Evolutionary conservation across 2,888 invertebrate species (phyloP).

Genomic region (Catocala sponsa): DNA sequence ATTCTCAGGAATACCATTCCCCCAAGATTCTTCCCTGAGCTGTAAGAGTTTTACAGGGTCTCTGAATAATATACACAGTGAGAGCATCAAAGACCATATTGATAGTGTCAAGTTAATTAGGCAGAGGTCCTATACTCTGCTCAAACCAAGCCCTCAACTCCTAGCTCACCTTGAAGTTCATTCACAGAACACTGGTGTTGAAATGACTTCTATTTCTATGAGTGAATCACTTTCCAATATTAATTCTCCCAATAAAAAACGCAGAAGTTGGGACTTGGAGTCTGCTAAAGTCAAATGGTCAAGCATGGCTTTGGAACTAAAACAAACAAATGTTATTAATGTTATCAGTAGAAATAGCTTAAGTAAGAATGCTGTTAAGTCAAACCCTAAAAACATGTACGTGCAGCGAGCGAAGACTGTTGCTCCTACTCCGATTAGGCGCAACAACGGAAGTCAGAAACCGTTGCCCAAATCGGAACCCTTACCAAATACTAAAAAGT

Average conservation of each 20-base stretch:
- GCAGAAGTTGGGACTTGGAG: conserved; percentile 83
- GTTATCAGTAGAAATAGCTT: not conserved
- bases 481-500: conserved; percentile 53
- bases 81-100: conserved; percentile 63
- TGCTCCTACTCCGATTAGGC: conserved; percentile 53
- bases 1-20: conserved; percentile 53
- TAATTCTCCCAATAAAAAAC: conserved; percentile 68
- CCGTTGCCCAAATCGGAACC: conserved; percentile 63
- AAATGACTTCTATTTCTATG: conserved; percentile 84
- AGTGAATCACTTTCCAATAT: conserved; percentile 81
- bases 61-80: conserved; percentile 77
- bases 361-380: conserved; percentile 39
- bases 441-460: conserved; percentile 53
- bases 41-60: conserved; percentile 82
- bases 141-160: conserved; percentile 92
- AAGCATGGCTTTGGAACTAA: conserved; percentile 80
- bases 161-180: conserved; percentile 89
- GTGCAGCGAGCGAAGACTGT: conserved; percentile 55
- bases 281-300: conserved; percentile 85
- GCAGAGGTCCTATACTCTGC: conserved; percentile 93
- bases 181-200: conserved; percentile 79
- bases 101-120: conserved; percentile 84
- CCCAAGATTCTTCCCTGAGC: conserved; percentile 67
- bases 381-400: conserved; percentile 50
- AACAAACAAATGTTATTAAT: conserved; percentile 54